Percentiles rank a stretch among this genome's conserved stretches.
Evolutionary conservation across 2,113 vertebrate genomes (phyloP).

Genomic region (Lagopus leucura): DNA sequence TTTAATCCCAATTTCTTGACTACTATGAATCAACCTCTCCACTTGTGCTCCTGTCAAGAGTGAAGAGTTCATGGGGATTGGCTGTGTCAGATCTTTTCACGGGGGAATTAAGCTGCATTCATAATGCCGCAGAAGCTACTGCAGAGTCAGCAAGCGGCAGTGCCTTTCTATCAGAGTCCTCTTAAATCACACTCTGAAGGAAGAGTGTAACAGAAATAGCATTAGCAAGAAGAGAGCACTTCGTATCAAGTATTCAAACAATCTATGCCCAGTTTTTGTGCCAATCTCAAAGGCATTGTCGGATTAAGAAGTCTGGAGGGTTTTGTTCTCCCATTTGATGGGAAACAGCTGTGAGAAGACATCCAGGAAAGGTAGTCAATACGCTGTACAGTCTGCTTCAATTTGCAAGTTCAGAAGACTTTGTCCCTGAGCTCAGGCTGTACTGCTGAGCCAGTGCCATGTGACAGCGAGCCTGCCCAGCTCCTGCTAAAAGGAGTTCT

Average conservation of each 20-base stretch:
- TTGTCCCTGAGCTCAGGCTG: slow-evolving; percentile 2
- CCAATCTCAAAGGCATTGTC: background rate
- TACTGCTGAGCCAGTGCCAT: slow-evolving; percentile 38
- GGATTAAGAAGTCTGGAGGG: background rate
- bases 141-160: slow-evolving; percentile 22
- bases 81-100: slow-evolving; percentile 13
- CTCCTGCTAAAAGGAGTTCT: slow-evolving; percentile 55
- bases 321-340: background rate
- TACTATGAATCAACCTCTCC: slow-evolving; percentile 4
- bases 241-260: slow-evolving; percentile 12
- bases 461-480: slow-evolving; percentile 34
- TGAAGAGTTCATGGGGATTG: slow-evolving; percentile 6
- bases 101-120: slow-evolving; percentile 18
- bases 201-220: slow-evolving; percentile 54
- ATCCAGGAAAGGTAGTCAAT: background rate
- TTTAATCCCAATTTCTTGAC: slow-evolving; percentile 38
- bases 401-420: background rate
- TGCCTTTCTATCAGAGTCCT: slow-evolving; percentile 13
- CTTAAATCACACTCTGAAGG: slow-evolving; percentile 40
- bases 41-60: slow-evolving; percentile 2
- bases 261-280: background rate
- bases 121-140: slow-evolving; percentile 1
- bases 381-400: background rate
- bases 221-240: slow-evolving; percentile 25
- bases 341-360: background rate